Base-by-base conservation (phyloP, 2,888 invertebrate species). In the Andrena hattorfiana region DNA sequence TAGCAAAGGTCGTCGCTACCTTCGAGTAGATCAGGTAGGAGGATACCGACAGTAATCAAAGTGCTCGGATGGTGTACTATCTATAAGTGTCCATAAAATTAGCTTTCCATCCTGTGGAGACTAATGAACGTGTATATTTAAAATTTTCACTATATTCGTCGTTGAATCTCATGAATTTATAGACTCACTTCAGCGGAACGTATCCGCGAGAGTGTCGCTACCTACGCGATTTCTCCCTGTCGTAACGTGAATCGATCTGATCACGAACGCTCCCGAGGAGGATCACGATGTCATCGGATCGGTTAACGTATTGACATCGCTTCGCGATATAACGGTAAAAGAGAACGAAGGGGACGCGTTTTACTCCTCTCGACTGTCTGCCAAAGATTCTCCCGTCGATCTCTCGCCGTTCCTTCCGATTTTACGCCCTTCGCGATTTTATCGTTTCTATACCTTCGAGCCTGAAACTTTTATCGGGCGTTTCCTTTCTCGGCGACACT, bases 391-490 rank as follows among this genome's bases (percentile, higher is more conserved):
- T 20, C 49, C 42, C 23, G 13, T 35, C 77, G 28, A 62, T 62
- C 48, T 23, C 8, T 10, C 32, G 20, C 30, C 5, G 7, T 13
- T 56, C 28, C 8, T 13, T 26, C 48, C n/a, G 54, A 62, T 63
- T 70, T 62, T 48, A 62, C 30, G 62, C 54, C 48, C 51, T 26
- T 26, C 54, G n/a, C 35, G 51, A 63, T 68, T 49, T 64, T 28
- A 59, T 59, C 74, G 74, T 28, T 74, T 49, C 64, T 49, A 59
- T 51, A 49, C 20, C 28, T 16, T 2, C 20, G 64, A 20, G 64
- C 30, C 26, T 16, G 59, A 66, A 78, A 78, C 49, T 67, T 77
- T 23, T 35, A 51, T 35, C 30, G 32, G 49, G 49, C 56, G 23
- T 73, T 49, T 35, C 35, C 28, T 32, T 64, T 56, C 10, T 6